Base-by-base conservation (phyloP, 2,113 vertebrate genomes). In the Uropsilus gracilis region DNA sequence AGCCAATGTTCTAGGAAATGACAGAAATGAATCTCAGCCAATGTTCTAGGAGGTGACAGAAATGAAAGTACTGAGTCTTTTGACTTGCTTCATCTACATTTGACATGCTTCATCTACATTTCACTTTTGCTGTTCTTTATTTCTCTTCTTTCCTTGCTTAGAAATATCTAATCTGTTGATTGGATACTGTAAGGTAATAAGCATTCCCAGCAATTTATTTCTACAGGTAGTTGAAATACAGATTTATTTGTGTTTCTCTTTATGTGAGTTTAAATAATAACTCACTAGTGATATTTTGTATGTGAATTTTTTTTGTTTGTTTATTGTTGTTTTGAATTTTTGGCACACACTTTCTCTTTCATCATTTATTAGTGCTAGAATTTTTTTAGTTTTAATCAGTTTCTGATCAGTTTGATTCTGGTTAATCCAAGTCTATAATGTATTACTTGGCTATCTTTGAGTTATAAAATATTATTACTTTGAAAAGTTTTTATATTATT, bases 311-410 rank as follows among this genome's bases (percentile, higher is more conserved):
- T 85, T 61, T 7, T n/a, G n/a, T n/a, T n/a, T n/a, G n/a, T 59
- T n/a, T n/a, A 11, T 71, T 71, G 2, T 73, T 80, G 59, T 32
- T 8, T 24, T 75, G 48, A 63, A 72, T 81, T 24, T 5, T 93
- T 81, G 61, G 42, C 26, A 68, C 44, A 46, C 46, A 8, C 59
- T 73, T 94, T 12, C 28, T n/a, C 88, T 73, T 80, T 69, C 50
- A 48, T 73, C 66, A 22, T 75, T 95, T 93, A 91, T 64, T 71
- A 91, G 39, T 90, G 26, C 34, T 44, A 16, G n/a, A 93, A 72
- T 90, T 2, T 61, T 61, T 68, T n/a, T 20, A 68, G 17, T 72
- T 92, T 88, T 93, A 76, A 71, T 81, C 5, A 42, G 24, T 39
- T 44, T 89, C 82, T 86, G 34, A 8, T 73, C 64, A 84, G 9